Evolutionary conservation across 1,140 invertebrate species (phyloP).

Genomic region (Trachymyrmex cornetzi): DNA sequence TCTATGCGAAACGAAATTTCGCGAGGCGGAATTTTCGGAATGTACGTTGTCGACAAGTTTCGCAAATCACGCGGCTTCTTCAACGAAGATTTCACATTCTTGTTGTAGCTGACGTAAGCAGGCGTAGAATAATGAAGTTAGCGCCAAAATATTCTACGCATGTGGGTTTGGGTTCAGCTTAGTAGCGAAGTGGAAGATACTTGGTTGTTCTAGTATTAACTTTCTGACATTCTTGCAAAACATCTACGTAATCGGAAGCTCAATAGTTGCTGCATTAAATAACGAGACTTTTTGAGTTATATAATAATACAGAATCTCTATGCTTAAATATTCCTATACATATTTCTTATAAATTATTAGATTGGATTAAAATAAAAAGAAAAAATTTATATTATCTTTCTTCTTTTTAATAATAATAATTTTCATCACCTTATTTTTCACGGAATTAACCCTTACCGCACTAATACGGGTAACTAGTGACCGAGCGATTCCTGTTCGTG

Average conservation of each 20-base stretch:
- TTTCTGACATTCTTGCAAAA: neutral
- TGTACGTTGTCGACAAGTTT: constrained; percentile 44
- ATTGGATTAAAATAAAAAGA: neutral
- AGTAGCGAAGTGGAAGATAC: neutral
- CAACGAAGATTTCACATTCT: constrained; percentile 45
- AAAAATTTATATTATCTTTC: neutral
- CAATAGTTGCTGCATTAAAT: neutral
- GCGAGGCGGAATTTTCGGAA: constrained; percentile 54
- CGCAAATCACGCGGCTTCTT: constrained; percentile 33
- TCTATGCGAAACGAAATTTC: constrained; percentile 29
- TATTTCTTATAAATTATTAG: neutral
- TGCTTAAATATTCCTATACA: neutral
- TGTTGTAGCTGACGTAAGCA: constrained; percentile 44
- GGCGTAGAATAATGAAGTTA: constrained; percentile 37
- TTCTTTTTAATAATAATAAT: neutral
- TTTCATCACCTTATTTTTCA: neutral
- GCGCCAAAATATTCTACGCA: constrained; percentile 35
- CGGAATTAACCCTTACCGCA: too few relatives aligned
- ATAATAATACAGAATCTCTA: neutral
- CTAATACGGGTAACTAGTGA: too few relatives aligned
- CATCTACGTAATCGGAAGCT: neutral
- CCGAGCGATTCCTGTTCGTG: too few relatives aligned
- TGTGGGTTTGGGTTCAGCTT: neutral
- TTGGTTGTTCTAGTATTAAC: neutral
- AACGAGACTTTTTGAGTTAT: neutral